Conservation (phyloP, 2,113 vertebrate genomes). For the Psittacus erithacus region DNA sequence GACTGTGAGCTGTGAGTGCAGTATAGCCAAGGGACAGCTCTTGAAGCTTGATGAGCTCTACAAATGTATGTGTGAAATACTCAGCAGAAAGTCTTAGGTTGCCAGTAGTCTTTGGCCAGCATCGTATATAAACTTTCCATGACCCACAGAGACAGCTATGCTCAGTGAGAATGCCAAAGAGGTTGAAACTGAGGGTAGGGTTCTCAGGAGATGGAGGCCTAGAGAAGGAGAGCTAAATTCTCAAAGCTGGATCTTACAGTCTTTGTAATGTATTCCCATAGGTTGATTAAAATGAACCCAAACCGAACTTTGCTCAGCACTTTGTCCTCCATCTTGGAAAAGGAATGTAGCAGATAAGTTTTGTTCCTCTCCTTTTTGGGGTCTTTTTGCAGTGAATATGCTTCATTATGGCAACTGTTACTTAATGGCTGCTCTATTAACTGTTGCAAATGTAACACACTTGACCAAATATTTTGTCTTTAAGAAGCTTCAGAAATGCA, state of each 20-base stretch:
- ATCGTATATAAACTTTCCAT: constrained; percentile 50
- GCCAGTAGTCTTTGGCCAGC: constrained; percentile 57
- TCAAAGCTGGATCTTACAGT: background rate
- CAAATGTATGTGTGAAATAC: constrained; percentile 44
- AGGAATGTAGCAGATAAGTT: background rate
- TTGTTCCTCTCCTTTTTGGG: background rate
- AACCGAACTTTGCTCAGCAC: background rate
- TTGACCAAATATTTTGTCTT: background rate
- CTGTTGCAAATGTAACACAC: background rate
- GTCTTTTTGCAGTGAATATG: background rate
- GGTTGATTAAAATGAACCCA: background rate
- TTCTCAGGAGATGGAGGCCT: constrained; percentile 41
- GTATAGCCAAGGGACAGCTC: constrained; percentile 23
- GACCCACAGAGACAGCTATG: constrained; percentile 25
- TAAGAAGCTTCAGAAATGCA: background rate
- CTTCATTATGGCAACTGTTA: background rate
- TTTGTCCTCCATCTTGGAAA: background rate
- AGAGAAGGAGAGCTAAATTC: background rate
- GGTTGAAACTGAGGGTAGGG: constrained; percentile 13
- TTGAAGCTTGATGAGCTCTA: constrained; percentile 44
- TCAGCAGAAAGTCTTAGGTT: constrained; percentile 28
- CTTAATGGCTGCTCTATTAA: background rate
- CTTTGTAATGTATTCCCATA: background rate
- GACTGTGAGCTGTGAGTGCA: background rate
- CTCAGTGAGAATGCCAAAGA: background rate